Evolutionary conservation across 2,888 invertebrate species (phyloP).

Genomic region (Aspidiotus destructor): DNA sequence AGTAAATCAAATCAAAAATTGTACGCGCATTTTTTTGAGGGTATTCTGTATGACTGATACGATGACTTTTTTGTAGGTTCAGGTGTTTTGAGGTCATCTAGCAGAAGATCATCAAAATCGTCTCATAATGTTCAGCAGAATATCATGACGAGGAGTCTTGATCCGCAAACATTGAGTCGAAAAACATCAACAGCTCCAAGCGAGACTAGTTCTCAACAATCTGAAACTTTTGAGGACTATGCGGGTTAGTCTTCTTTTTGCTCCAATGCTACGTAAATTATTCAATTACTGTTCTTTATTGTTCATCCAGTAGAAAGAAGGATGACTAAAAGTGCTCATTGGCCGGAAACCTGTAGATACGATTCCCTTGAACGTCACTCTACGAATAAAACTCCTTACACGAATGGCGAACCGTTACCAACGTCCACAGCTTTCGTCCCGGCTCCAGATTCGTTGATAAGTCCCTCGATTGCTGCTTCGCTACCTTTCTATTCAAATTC

Average conservation of each 20-base stretch:
- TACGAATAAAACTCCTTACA: slow-evolving; percentile 5
- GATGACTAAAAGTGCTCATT: slow-evolving; percentile 33
- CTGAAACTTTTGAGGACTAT: slow-evolving; percentile 25
- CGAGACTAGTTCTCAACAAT: slow-evolving; percentile 14
- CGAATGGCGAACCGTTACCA: slow-evolving; percentile 46
- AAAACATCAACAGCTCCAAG: slow-evolving; percentile 22
- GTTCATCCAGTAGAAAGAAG: slow-evolving; percentile 17
- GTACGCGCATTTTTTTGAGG: neutral
- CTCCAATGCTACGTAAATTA: neutral
- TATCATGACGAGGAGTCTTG: slow-evolving; percentile 53
- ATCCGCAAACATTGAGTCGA: slow-evolving; percentile 47
- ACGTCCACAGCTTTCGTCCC: slow-evolving; percentile 79
- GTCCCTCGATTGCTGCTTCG: slow-evolving; percentile 41
- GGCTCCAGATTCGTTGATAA: slow-evolving; percentile 77
- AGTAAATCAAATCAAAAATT: slow-evolving; percentile 24
- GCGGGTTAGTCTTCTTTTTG: slow-evolving; percentile 5
- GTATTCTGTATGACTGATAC: neutral
- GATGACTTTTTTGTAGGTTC: slow-evolving; percentile 10
- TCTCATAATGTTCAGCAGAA: slow-evolving; percentile 21
- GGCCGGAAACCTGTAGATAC: slow-evolving; percentile 8
- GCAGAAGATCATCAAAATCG: slow-evolving; percentile 14
- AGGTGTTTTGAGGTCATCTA: slow-evolving; percentile 11
- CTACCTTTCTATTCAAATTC: slow-evolving; percentile 18
- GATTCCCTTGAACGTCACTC: neutral
- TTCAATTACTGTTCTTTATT: neutral